These are phyloP conservation scores for Larimichthys crocea DNA, from an alignment of 2,113 vertebrate species.

Conservation along the genomic window DNA sequence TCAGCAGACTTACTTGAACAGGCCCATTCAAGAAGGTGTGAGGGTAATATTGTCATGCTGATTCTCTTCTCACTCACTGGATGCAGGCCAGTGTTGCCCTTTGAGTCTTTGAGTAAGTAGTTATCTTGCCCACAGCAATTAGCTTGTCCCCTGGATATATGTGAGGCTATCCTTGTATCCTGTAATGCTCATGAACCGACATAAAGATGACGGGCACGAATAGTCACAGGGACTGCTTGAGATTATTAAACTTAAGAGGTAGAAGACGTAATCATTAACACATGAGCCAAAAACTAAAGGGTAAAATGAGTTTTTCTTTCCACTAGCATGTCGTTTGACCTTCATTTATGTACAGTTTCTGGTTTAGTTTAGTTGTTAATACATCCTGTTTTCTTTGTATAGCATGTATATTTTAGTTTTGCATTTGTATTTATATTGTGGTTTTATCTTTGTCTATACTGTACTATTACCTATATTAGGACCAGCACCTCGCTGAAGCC, in stretches of 20 bases:
- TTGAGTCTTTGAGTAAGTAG: constrained; percentile 21
- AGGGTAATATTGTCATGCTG: constrained; percentile 48
- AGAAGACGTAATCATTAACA: constrained; percentile 31
- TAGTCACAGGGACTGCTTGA: neutral
- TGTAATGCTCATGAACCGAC: neutral
- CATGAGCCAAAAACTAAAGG: neutral
- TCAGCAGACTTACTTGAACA: constrained; percentile 31
- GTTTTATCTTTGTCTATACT: no score
- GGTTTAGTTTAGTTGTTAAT: neutral
- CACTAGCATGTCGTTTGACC: neutral
- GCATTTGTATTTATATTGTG: no score
- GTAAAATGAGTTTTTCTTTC: neutral
- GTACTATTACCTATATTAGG: no score
- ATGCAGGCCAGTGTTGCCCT: neutral
- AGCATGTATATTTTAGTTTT: no score
- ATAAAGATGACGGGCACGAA: neutral
- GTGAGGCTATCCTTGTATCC: neutral
- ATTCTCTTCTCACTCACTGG: constrained; percentile 37
- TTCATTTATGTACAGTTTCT: neutral
- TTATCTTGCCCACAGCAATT: constrained; percentile 4
- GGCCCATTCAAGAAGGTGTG: constrained; percentile 31
- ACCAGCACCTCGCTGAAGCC: no score
- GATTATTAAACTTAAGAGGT: constrained; percentile 17
- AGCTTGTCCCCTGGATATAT: neutral
- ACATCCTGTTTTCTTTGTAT: neutral